Evolutionary conservation across 2,797 vertebrate genomes (phyloP).

Genomic region (Brachyrhaphis roseni): DNA sequence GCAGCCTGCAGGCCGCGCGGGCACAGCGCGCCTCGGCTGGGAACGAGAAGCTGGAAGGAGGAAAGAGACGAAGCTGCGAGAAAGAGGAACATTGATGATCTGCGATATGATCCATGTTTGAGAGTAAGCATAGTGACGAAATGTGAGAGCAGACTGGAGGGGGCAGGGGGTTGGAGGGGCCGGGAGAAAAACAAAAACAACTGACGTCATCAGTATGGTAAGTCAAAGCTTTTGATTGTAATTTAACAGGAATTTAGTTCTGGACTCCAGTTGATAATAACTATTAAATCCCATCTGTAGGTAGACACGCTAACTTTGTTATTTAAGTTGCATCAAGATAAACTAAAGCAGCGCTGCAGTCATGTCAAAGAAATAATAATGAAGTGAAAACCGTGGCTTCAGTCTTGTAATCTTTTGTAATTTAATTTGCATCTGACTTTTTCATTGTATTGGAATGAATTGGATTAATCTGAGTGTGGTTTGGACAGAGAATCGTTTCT

Average conservation of each 20-base stretch:
- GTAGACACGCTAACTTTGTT: background rate
- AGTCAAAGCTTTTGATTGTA: background rate
- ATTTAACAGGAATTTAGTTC: background rate
- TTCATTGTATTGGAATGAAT: background rate
- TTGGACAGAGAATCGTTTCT: background rate
- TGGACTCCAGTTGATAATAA: background rate
- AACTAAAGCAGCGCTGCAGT: background rate
- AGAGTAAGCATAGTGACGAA: background rate
- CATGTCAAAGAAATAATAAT: background rate
- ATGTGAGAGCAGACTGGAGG: background rate
- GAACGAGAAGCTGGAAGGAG: background rate
- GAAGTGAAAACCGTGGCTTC: background rate
- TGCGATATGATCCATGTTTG: background rate
- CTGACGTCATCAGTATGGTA: background rate
- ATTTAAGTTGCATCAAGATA: background rate
- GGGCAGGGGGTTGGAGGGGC: background rate
- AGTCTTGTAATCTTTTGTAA: background rate
- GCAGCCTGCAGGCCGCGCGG: constrained; percentile 47
- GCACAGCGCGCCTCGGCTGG: background rate
- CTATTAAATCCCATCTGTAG: background rate
- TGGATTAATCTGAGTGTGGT: background rate
- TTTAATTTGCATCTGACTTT: background rate
- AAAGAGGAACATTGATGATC: background rate
- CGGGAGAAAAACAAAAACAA: background rate
- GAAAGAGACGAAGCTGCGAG: background rate